Evolutionary conservation across 2,797 vertebrate genomes (phyloP).

Genomic region (Crenichthys baileyi): DNA sequence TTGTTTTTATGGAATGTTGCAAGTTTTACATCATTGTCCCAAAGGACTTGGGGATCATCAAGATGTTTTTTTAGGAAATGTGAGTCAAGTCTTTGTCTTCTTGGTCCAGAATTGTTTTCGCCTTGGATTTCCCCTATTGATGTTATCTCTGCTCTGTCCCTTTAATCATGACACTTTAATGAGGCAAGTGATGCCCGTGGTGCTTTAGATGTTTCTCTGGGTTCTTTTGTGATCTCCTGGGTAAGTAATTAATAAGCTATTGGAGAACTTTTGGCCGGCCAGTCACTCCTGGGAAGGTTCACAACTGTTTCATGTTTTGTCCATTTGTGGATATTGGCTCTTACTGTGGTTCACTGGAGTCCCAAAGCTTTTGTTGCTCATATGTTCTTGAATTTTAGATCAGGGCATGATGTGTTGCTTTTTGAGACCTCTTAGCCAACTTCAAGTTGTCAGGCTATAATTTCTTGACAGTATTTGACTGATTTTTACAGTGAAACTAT

Average conservation of each 20-base stretch:
- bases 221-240: not conserved
- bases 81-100: not conserved
- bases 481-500: too few species aligned
- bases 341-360: not conserved
- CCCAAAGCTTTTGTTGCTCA: not conserved
- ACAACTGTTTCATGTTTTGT: not conserved
- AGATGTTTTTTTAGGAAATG: not conserved
- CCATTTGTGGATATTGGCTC: not conserved
- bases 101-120: not conserved
- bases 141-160: not conserved
- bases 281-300: not conserved
- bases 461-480: too few species aligned
- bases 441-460: too few species aligned
- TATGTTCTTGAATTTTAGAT: not conserved
- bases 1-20: not conserved
- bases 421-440: too few species aligned
- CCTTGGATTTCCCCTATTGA: not conserved
- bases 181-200: not conserved
- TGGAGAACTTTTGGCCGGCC: not conserved
- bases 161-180: not conserved
- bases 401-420: not conserved
- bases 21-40: not conserved
- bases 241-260: not conserved
- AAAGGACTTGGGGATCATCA: not conserved
- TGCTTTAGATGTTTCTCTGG: not conserved